Percentiles rank a stretch among this genome's conserved stretches.
These are phyloP conservation scores for Cryptops parisi DNA, from an alignment of 2,888 invertebrate species.

Conservation along the genomic window DNA sequence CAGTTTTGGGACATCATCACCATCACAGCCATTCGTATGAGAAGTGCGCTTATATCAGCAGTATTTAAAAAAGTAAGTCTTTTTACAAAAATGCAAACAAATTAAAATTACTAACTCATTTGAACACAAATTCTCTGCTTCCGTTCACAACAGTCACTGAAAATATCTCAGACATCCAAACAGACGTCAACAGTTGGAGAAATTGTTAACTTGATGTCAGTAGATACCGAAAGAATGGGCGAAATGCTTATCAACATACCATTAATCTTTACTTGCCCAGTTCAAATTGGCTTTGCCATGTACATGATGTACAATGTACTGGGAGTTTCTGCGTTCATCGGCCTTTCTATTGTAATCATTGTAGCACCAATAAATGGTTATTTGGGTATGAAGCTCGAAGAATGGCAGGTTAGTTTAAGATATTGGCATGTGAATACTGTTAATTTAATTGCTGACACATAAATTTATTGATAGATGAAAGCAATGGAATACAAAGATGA, in stretches of 20 bases:
- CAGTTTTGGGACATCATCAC: slow-evolving; percentile 36
- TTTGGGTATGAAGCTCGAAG: background rate
- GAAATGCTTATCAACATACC: background rate
- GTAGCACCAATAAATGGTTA: background rate
- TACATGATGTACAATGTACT: background rate
- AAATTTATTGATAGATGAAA: background rate
- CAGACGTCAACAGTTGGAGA: slow-evolving; percentile 40
- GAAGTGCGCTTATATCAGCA: slow-evolving; percentile 29
- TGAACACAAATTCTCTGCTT: slow-evolving; percentile 10
- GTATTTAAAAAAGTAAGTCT: slow-evolving; percentile 30
- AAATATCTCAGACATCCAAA: slow-evolving; percentile 23
- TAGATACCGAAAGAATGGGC: slow-evolving; percentile 31
- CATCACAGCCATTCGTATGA: slow-evolving; percentile 35
- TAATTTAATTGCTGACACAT: too few species aligned
- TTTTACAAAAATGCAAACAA: background rate
- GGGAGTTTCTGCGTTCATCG: background rate
- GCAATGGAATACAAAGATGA: slow-evolving; percentile 93
- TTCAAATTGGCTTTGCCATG: background rate
- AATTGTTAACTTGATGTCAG: slow-evolving; percentile 31
- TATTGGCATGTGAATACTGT: too few species aligned
- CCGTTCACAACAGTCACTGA: slow-evolving; percentile 25
- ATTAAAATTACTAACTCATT: background rate
- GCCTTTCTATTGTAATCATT: background rate
- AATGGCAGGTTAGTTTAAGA: too few species aligned
- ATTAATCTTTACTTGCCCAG: background rate